A percentile compares a stretch with the other conserved stretches of the same genome.
Conservation (phyloP, 2,888 invertebrate species). For the Leucophora obtusa region DNA sequence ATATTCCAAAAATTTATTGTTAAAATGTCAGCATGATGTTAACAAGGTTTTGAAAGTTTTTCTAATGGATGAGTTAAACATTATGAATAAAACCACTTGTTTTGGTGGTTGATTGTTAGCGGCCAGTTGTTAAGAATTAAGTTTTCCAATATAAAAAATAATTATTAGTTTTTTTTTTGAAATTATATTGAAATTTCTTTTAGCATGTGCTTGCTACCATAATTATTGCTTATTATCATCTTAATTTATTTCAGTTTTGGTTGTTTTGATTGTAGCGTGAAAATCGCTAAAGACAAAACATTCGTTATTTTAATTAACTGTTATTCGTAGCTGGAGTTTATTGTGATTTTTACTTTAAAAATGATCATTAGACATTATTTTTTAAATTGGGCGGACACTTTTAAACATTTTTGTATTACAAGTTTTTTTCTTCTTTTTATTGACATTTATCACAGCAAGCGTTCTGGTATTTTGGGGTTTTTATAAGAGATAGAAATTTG, state of each 20-base stretch:
- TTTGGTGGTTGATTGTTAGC: neutral
- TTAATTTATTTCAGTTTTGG: slow-evolving; percentile 49
- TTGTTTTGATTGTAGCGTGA: slow-evolving; percentile 55
- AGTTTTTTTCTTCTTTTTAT: too few relatives aligned
- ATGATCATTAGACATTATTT: too few relatives aligned
- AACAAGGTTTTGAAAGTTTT: slow-evolving; percentile 46
- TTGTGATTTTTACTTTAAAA: slow-evolving; percentile 15
- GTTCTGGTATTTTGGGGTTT: too few relatives aligned
- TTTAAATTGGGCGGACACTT: too few relatives aligned
- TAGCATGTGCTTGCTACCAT: neutral
- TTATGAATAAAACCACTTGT: slow-evolving; percentile 2
- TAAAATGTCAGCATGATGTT: slow-evolving; percentile 48
- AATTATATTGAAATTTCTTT: neutral
- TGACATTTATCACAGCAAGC: too few relatives aligned
- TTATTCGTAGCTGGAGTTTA: slow-evolving; percentile 15
- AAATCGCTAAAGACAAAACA: slow-evolving; percentile 45
- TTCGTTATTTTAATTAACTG: slow-evolving; percentile 43
- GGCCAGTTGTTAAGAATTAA: slow-evolving; percentile 18
- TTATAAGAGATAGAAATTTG: too few relatives aligned
- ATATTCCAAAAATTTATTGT: slow-evolving; percentile 2
- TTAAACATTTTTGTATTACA: too few relatives aligned
- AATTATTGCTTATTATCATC: slow-evolving; percentile 34
- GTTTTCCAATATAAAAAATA: slow-evolving; percentile 4
- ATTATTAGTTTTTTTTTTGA: neutral
- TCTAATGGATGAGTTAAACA: neutral